Evolutionary conservation across 2,888 invertebrate species (phyloP).

Genomic region (Stenchaetothrips biformis): DNA sequence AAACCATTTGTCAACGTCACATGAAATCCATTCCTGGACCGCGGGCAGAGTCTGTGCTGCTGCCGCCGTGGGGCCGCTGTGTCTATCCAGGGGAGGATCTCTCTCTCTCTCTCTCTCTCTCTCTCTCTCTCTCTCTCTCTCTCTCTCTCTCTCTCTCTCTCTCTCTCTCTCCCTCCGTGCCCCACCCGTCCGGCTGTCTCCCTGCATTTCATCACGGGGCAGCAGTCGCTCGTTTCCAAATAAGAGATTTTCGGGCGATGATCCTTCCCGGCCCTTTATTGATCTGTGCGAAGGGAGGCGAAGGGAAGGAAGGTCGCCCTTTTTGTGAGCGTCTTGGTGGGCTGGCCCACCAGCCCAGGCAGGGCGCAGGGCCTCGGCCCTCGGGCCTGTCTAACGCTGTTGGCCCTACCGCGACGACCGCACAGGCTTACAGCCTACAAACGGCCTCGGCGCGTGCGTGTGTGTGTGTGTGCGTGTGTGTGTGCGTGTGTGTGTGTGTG

Average conservation of each 20-base stretch:
- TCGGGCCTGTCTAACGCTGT: too few relatives aligned
- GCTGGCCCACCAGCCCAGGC: too few relatives aligned
- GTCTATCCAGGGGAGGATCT: not conserved
- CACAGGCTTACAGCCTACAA: too few relatives aligned
- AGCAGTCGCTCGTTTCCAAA: not conserved
- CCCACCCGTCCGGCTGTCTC: not conserved
- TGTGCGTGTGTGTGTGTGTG: too few relatives aligned
- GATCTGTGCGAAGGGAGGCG: not conserved
- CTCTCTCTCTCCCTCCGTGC: slow-evolving; percentile 38
- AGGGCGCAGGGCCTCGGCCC: too few relatives aligned
- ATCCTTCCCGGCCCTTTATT: not conserved
- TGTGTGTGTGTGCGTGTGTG: too few relatives aligned
- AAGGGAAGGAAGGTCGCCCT: not conserved
- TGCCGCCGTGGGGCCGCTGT: slow-evolving; percentile 17
- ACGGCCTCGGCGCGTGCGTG: too few relatives aligned
- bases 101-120: slow-evolving; percentile 24
- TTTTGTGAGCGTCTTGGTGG: too few relatives aligned
- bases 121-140: slow-evolving; percentile 23
- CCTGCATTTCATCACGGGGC: slow-evolving; percentile 6
- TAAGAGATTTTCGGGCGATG: slow-evolving; percentile 13
- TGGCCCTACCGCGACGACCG: too few relatives aligned
- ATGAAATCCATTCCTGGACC: slow-evolving; percentile 18
- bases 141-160: slow-evolving; percentile 27
- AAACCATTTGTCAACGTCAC: slow-evolving; percentile 14
- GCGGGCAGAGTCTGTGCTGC: slow-evolving; percentile 25